Base-by-base conservation (phyloP, 2,888 invertebrate species). In the Bombyx huttoni region DNA sequence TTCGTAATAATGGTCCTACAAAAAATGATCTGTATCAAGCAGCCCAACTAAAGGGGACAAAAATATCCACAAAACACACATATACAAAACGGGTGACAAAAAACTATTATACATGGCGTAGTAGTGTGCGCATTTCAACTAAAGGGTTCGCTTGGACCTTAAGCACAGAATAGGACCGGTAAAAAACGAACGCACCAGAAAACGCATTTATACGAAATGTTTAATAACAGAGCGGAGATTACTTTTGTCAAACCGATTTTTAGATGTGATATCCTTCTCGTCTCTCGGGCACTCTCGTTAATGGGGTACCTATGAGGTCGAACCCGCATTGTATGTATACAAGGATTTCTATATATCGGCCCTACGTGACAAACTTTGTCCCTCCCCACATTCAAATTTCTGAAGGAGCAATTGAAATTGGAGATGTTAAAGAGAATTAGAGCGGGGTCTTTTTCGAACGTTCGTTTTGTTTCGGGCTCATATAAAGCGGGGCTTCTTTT, bases 321-420 rank as follows among this genome's bases (percentile, higher is more conserved):
- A 71, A 75, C 86, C 86, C 85, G 86, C 82, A 86, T 87, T 87
- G 81, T 83, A 76, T 85, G 77, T 77, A 72, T 73, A 70, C 75
- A 63, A 62, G 68, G 68, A 73, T 77, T 80, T 80, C 79, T 81
- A 82, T 84, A 78, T 73, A 61, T 63, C 75, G 83, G 77, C 85
- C 86, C 85, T 85, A 87, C 86, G 87, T 86, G 88, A 85, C 86
- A 87, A 83, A 85, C 81, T 84, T 81, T 79, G 82, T 85, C 86
- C 88, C 88, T 86, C 86, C 87, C 88, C 73, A 81, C 82, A 86
- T 87, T 86, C 86, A 88, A 86, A 88, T 84, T 77, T 87, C 83
- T 88, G 85, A 87, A 88, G 88, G 82, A 88, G 88, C 87, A 87
- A 88, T 88, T 88, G 88, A 88, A 88, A 88, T 87, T 79, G 86